Evolutionary conservation across 1,140 invertebrate genomes (phyloP), one percentile per base, ranked within the genome.

Genomic region (Eciton burchellii): DNA sequence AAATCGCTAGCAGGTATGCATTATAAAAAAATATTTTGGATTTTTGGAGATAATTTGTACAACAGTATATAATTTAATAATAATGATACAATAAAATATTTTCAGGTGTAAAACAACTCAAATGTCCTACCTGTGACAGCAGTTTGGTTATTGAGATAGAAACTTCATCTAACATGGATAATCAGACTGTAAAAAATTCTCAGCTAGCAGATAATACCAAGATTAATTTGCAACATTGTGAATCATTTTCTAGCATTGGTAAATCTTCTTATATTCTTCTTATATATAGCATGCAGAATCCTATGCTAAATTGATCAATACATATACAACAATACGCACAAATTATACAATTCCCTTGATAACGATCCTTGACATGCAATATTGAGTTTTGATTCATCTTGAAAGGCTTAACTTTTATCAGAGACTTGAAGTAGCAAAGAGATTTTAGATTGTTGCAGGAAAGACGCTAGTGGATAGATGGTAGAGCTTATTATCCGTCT

Each of bases 81-180:
- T 41, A 35, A 56, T 56, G 19, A n/a, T n/a, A n/a, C n/a, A n/a
- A n/a, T n/a, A n/a, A n/a, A 11, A 29, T 59, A 60, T 52, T 86
- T 87, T 57, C 35, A 94, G 94, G 89, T 76, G 84, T 88, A 8
- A 89, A 85, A 76, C 86, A 90, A 65, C 88, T 91, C 0, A 93
- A 92, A 45, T 96, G 96, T 90, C 95, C 95, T n/a, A 93, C 94
- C 12, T 96, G 96, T 86, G 90, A 93, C 26, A 96, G 95, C 83
- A 94, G 91, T 0, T 90, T 95, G 52, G 94, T 96, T 16, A 94
- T 95, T 12, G 94, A 96, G 93, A 91, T 90, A 1, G 93, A 94
- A 89, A 93, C 66, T 66, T 91, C 88, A 11, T 73, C 90, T 24
- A 81, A 85, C 19, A 43, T 16, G 14, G 85, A 92, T 45, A 86